phyloP scores from a whole-genome alignment of 92 coral and sea anemone genomes.

The Umimayanthus kanabou region DNA sequence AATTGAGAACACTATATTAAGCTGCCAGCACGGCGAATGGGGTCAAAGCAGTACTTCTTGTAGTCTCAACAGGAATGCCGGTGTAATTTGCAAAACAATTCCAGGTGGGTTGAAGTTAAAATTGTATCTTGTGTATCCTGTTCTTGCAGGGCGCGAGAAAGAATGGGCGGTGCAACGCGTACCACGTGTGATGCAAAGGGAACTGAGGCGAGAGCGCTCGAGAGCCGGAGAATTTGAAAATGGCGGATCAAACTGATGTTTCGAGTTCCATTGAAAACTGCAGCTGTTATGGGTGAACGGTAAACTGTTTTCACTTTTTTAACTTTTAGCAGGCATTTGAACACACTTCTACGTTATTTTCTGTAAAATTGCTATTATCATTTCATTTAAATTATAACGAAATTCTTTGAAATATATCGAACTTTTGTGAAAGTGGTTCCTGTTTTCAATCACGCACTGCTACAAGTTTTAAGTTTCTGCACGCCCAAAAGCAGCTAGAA shows the following conservation, averaged over 20 bases:
- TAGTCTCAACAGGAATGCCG: too few relatives aligned
- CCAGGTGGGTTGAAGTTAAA: too few relatives aligned
- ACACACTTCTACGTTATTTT: not conserved
- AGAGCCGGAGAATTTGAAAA: not conserved
- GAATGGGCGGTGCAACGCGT: constrained; percentile 23
- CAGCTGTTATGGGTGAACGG: constrained; percentile 9
- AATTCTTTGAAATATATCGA: constrained; percentile 11
- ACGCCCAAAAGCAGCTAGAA: constrained; percentile 28
- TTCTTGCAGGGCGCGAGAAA: not conserved
- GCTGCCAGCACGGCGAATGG: too few relatives aligned
- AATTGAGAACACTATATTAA: too few relatives aligned
- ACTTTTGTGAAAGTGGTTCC: constrained; percentile 1
- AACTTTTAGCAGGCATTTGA: constrained; percentile 12
- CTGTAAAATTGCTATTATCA: not conserved
- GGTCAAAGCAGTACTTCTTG: too few relatives aligned
- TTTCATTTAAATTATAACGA: constrained; percentile 1
- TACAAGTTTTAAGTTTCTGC: not conserved
- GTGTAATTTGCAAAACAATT: too few relatives aligned
- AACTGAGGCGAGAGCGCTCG: constrained; percentile 30
- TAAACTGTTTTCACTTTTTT: not conserved
- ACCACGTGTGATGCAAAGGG: constrained; percentile 1
- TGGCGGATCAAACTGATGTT: constrained; percentile 6
- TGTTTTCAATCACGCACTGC: constrained; percentile 7
- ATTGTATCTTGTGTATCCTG: too few relatives aligned
- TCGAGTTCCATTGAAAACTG: not conserved